These are phyloP conservation scores for Axinella damicornis DNA, from an alignment of 37 sponge, comb jelly and placozoan species.

Conservation along the genomic window DNA sequence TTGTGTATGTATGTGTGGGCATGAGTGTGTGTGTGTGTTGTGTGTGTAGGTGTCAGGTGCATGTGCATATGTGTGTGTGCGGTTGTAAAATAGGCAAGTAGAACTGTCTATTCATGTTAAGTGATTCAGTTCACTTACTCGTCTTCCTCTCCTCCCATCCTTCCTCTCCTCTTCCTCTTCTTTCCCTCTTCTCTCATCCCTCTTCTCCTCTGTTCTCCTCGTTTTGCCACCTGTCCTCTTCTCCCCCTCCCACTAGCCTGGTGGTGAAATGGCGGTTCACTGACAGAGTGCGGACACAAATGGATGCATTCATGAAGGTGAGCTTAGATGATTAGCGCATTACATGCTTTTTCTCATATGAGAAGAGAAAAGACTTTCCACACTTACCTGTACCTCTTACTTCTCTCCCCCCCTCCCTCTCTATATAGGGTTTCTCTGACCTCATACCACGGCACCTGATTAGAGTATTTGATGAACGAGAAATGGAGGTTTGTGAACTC, in stretches of 20 bases:
- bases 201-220: no score
- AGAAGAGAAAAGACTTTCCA: neutral
- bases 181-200: no score
- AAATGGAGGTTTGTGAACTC: constrained; percentile 86
- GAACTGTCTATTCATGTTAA: no score
- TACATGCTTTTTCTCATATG: neutral
- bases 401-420: neutral
- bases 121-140: neutral
- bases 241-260: constrained; percentile 48
- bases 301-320: constrained; percentile 88
- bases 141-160: neutral
- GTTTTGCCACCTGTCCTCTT: no score
- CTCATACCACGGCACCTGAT: constrained; percentile 80
- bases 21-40: no score
- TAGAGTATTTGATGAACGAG: constrained; percentile 94
- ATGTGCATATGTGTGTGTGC: neutral
- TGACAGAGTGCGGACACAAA: constrained; percentile 86
- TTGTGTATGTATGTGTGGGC: no score
- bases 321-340: constrained; percentile 9
- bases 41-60: no score
- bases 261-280: constrained; percentile 94
- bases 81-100: no score
- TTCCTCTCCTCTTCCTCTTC: neutral
- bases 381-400: neutral
- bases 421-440: constrained; percentile 85